These are phyloP conservation scores for Homalodisca vitripennis DNA, from an alignment of 1,140 invertebrate species.

Conservation along the genomic window DNA sequence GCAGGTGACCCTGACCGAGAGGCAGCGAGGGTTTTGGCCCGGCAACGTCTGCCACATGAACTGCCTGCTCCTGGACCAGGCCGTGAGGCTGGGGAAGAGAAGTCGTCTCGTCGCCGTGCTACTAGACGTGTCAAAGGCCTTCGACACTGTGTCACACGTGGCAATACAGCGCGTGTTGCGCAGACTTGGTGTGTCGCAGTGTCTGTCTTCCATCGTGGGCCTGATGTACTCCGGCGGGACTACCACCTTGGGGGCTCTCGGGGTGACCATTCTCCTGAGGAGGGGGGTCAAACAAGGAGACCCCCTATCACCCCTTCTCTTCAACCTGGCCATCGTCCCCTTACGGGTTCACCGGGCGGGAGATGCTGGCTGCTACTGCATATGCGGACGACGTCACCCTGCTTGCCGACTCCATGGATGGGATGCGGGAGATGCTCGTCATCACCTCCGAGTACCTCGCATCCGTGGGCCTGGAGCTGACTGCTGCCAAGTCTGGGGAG, in stretches of 20 bases:
- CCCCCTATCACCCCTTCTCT: constrained; percentile 43
- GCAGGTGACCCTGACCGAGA: not conserved
- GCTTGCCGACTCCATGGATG: not conserved
- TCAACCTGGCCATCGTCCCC: constrained; percentile 44
- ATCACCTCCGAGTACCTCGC: not conserved
- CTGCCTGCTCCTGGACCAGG: not conserved
- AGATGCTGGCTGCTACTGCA: not conserved
- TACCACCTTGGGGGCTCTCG: not conserved
- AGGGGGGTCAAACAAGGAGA: constrained; percentile 48
- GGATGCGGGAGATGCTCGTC: not conserved
- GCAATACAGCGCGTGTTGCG: not conserved
- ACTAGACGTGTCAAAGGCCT: not conserved
- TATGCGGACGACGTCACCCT: not conserved
- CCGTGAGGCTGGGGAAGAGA: not conserved
- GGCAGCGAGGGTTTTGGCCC: not conserved
- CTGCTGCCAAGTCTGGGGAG: not conserved
- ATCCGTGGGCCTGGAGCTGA: not conserved
- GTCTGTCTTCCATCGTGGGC: not conserved
- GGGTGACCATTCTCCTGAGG: not conserved
- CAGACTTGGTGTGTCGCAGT: not conserved
- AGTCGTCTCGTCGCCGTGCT: not conserved
- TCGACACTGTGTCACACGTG: not conserved
- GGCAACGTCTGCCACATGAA: not conserved
- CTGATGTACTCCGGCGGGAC: not conserved
- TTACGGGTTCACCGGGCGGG: constrained; percentile 29